A percentile compares a stretch with the other conserved stretches of the same genome.
These are phyloP conservation scores for Nothoprocta perdicaria DNA, from an alignment of 2,113 vertebrate genomes.

Conservation along the genomic window DNA sequence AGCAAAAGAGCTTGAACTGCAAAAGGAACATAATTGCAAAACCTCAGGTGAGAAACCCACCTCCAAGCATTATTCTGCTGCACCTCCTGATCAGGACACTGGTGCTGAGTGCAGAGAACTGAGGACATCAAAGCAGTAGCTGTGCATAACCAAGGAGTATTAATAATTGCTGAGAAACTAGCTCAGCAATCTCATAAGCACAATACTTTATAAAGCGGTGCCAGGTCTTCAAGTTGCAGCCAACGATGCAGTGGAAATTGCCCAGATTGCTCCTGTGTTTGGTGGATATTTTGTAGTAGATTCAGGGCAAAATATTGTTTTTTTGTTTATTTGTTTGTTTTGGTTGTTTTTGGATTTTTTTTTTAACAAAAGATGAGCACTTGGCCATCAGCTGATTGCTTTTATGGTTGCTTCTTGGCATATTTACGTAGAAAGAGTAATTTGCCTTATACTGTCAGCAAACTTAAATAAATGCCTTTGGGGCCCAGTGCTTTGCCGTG, in stretches of 20 bases:
- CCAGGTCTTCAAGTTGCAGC: not conserved
- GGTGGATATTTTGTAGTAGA: not conserved
- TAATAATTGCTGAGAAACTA: slow-evolving; percentile 6
- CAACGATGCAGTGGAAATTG: not conserved
- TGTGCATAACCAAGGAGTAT: not conserved
- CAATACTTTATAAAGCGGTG: not conserved
- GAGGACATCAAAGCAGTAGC: slow-evolving; percentile 35
- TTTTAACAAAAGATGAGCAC: not conserved
- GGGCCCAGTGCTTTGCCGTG: not conserved
- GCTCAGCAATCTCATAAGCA: not conserved
- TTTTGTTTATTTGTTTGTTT: not conserved
- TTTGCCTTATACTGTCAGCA: not conserved
- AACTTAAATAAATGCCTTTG: not conserved
- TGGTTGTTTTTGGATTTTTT: too few relatives aligned
- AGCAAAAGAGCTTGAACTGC: not conserved
- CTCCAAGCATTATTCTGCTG: not conserved
- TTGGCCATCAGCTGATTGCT: not conserved
- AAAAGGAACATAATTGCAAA: slow-evolving; percentile 32
- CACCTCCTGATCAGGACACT: not conserved
- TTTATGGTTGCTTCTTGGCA: rapidly evolving
- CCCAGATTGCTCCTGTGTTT: not conserved
- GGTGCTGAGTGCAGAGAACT: not conserved
- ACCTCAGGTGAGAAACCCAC: not conserved
- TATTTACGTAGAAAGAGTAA: not conserved
- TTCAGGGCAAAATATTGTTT: not conserved